A percentile compares a stretch with the other conserved stretches of the same genome.
These are phyloP conservation scores for Cephus sareptanus DNA, from an alignment of 2,888 invertebrate species.

Conservation along the genomic window DNA sequence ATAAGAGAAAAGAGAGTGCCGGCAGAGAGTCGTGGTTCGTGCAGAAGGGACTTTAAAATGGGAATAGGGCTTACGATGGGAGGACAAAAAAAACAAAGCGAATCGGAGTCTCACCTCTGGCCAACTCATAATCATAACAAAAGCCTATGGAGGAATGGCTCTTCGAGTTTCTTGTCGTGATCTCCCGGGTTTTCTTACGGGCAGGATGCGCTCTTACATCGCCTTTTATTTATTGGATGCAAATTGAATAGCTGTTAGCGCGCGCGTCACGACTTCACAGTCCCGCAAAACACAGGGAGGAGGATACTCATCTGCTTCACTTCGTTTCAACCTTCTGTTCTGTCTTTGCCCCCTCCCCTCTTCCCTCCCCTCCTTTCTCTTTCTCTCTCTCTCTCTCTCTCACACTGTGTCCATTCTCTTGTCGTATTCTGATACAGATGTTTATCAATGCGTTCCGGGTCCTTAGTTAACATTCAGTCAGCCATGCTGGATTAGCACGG, in stretches of 20 bases:
- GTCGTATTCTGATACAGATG: background rate
- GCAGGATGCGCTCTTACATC: background rate
- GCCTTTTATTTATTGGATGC: constrained; percentile 42
- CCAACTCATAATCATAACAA: constrained; percentile 50
- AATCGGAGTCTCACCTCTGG: constrained; percentile 33
- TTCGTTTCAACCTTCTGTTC: background rate
- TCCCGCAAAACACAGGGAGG: constrained; percentile 8
- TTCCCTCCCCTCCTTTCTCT: background rate
- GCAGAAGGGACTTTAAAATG: background rate
- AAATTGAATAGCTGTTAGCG: constrained; percentile 42
- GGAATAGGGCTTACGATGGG: background rate
- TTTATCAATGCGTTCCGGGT: constrained; percentile 2
- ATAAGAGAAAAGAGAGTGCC: background rate
- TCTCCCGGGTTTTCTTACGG: background rate
- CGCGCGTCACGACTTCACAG: constrained; percentile 22
- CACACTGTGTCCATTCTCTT: background rate
- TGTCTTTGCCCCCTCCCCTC: background rate
- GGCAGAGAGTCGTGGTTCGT: background rate
- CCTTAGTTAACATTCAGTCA: background rate
- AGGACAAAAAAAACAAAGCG: background rate
- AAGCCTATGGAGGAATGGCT: constrained; percentile 4
- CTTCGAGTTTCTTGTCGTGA: constrained; percentile 2
- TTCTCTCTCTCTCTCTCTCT: background rate
- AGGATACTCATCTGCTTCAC: background rate
- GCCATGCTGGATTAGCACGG: constrained; percentile 2